These are phyloP conservation scores for Ailurus styani DNA, from an alignment of 2,113 vertebrate species.

Conservation along the genomic window DNA sequence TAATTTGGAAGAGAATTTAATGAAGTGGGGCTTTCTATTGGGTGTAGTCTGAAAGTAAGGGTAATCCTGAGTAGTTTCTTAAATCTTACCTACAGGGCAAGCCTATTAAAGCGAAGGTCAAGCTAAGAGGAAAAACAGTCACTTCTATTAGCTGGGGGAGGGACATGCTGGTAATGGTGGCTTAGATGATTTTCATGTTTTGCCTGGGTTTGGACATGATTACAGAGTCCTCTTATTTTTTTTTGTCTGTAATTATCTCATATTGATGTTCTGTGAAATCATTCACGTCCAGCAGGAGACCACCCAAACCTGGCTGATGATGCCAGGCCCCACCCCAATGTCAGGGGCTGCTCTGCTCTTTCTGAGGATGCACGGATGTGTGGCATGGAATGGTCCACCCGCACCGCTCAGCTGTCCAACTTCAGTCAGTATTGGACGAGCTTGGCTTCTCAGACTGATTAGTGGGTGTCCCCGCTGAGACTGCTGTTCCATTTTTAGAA, in stretches of 20 bases:
- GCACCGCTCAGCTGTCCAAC: too few species aligned
- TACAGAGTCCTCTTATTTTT: neutral
- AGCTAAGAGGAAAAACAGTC: neutral
- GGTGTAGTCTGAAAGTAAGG: neutral
- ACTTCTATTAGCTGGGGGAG: neutral
- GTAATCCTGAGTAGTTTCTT: neutral
- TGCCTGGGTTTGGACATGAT: neutral
- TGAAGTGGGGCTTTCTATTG: neutral
- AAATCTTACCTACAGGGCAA: neutral
- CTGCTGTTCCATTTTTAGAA: neutral
- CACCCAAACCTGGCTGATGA: too few species aligned
- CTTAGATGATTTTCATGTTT: fast-evolving
- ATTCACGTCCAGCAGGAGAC: neutral
- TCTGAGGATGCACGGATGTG: neutral
- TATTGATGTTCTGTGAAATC: neutral
- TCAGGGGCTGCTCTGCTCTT: neutral
- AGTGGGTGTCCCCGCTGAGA: neutral
- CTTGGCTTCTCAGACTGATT: neutral
- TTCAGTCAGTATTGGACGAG: too few species aligned
- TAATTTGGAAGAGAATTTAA: neutral
- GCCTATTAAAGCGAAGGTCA: neutral
- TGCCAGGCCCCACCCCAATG: fast-evolving
- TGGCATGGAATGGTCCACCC: neutral
- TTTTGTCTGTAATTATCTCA: neutral
- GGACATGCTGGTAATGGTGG: neutral